phyloP scores from a whole-genome alignment of 2,888 invertebrate genomes.

The Tricholauxania praeusta region DNA sequence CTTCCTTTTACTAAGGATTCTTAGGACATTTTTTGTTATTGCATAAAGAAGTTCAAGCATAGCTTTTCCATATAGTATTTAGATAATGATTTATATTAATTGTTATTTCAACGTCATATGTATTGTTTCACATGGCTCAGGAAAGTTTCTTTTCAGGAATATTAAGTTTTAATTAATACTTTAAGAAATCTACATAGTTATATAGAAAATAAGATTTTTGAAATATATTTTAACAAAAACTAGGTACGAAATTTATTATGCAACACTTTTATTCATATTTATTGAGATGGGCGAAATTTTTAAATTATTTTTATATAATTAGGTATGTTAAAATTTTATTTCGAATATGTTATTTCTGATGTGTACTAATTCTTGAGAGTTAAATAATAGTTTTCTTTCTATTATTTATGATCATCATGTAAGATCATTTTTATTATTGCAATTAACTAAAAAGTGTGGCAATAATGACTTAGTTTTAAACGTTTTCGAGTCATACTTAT shows the following conservation, averaged over 20 bases:
- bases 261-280: neutral
- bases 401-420: too few species aligned
- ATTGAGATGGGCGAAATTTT: conserved; percentile 10
- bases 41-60: conserved; percentile 21
- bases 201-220: neutral
- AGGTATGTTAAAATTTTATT: neutral
- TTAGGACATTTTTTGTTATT: conserved; percentile 18
- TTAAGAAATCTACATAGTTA: conserved; percentile 25
- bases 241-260: neutral
- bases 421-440: conserved; percentile 3
- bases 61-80: conserved; percentile 2
- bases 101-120: conserved; percentile 15
- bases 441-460: conserved; percentile 7
- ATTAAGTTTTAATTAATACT: conserved; percentile 33
- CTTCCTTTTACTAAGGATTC: too few species aligned
- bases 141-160: conserved; percentile 19
- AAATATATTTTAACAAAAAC: conserved; percentile 3
- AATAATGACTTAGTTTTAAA: conserved; percentile 9
- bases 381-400: neutral
- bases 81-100: conserved; percentile 4
- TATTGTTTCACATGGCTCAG: conserved; percentile 18
- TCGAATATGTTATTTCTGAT: conserved; percentile 7
- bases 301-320: conserved; percentile 4
- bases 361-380: neutral
- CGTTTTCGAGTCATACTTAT: conserved; percentile 8